Conservation (phyloP, 2,888 invertebrate genomes). For the Tenthredo mesomela region DNA sequence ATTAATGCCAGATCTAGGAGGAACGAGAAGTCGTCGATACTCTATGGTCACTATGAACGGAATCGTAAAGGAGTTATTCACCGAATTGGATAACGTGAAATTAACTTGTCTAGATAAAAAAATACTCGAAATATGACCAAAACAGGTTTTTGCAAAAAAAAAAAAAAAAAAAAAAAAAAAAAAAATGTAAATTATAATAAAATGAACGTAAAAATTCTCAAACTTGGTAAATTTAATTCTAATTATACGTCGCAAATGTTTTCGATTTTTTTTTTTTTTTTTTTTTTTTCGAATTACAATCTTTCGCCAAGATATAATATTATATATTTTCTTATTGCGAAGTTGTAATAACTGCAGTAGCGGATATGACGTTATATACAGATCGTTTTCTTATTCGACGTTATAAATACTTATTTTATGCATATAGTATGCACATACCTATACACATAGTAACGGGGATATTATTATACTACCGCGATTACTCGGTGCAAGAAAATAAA, state of each 20-base stretch:
- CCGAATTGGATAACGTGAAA: conserved; percentile 69
- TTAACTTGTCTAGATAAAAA: conserved; percentile 56
- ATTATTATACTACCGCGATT: no score
- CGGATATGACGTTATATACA: neutral
- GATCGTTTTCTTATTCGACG: neutral
- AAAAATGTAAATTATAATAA: neutral
- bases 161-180: neutral
- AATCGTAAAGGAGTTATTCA: conserved; percentile 76
- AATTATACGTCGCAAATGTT: no score
- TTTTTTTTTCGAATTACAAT: neutral
- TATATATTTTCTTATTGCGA: neutral
- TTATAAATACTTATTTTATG: neutral
- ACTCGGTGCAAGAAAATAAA: no score
- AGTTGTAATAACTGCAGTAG: neutral
- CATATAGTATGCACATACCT: no score
- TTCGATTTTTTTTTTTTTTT: neutral
- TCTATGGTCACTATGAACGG: conserved; percentile 79
- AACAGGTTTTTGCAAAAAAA: neutral
- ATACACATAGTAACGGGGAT: no score
- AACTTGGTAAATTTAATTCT: neutral
- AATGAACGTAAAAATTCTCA: neutral
- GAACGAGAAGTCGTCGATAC: conserved; percentile 77
- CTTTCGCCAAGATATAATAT: neutral
- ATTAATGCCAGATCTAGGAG: conserved; percentile 77
- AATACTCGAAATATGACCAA: neutral